Evolutionary conservation across 2,888 invertebrate species (phyloP).

Genomic region (Busseola fusca): DNA sequence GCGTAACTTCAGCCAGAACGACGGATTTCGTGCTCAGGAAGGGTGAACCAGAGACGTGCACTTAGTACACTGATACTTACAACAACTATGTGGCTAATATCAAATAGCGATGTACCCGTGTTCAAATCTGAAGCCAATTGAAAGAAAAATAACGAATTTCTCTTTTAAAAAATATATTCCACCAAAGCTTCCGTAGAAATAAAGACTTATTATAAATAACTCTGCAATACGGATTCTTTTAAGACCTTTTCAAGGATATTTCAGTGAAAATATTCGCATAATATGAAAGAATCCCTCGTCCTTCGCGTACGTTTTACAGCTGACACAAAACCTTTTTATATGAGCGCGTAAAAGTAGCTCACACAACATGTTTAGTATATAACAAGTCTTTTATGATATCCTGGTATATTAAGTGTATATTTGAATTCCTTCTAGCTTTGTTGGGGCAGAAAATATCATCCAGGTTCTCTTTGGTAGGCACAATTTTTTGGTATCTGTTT

Average conservation of each 20-base stretch:
- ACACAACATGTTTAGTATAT: slow-evolving; percentile 41
- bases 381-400: slow-evolving; percentile 39
- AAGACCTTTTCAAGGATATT: slow-evolving; percentile 40
- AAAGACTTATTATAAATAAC: slow-evolving; percentile 46
- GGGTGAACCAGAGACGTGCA: neutral
- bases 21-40: neutral
- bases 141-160: slow-evolving; percentile 21
- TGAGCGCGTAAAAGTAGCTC: slow-evolving; percentile 45
- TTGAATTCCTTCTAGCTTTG: slow-evolving; percentile 16
- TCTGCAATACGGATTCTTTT: slow-evolving; percentile 14
- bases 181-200: slow-evolving; percentile 8
- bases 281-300: slow-evolving; percentile 32
- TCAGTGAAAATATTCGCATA: slow-evolving; percentile 36
- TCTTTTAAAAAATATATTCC: slow-evolving; percentile 17
- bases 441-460: neutral
- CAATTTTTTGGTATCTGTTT: neutral
- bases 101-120: neutral
- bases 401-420: slow-evolving; percentile 28
- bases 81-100: neutral
- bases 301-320: slow-evolving; percentile 40
- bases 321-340: slow-evolving; percentile 52
- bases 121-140: neutral
- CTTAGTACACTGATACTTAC: no score
- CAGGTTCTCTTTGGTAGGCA: neutral
- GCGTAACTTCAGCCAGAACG: neutral